These are phyloP conservation scores for Caradrina clavipalpis DNA, from an alignment of 2,888 invertebrate genomes.

Conservation along the genomic window DNA sequence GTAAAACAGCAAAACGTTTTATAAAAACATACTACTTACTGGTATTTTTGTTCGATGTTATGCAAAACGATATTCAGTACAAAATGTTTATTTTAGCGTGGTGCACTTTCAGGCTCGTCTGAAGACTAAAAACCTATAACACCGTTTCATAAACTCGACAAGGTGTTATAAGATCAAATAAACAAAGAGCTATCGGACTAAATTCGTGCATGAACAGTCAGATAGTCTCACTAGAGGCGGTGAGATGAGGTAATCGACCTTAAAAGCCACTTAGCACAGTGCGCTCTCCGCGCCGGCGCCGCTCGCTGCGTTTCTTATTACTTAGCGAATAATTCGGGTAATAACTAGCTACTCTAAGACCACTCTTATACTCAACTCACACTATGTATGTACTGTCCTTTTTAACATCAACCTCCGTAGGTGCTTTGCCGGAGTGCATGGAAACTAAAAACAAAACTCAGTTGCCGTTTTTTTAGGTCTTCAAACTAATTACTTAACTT, in stretches of 20 bases:
- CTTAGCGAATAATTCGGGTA: conserved; percentile 82
- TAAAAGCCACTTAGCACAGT: conserved; percentile 88
- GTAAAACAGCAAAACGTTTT: conserved; percentile 45
- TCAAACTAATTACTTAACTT: conserved; percentile 35
- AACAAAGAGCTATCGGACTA: conserved; percentile 76
- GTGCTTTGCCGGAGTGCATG: conserved; percentile 8
- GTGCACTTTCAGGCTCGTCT: conserved; percentile 30
- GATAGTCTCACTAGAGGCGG: conserved; percentile 76
- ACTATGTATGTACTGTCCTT: conserved; percentile 34
- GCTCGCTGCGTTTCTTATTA: conserved; percentile 85
- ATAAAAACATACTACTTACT: conserved; percentile 45
- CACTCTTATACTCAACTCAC: conserved; percentile 44
- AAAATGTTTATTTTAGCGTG: conserved; percentile 25
- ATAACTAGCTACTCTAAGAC: conserved; percentile 70
- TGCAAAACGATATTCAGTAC: conserved; percentile 30
- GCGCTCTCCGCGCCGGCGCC: conserved; percentile 74
- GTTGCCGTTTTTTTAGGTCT: neutral
- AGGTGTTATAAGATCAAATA: conserved; percentile 72
- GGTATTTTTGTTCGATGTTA: conserved; percentile 44
- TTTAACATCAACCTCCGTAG: conserved; percentile 30
- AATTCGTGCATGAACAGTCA: conserved; percentile 80
- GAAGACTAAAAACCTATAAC: conserved; percentile 33
- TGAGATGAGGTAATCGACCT: conserved; percentile 89
- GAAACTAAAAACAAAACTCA: neutral
- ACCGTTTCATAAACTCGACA: conserved; percentile 41